Evolutionary conservation across 2,797 vertebrate genomes (phyloP), one percentile per base, ranked within the genome.

Genomic region (Darevskia nairensis): DNA sequence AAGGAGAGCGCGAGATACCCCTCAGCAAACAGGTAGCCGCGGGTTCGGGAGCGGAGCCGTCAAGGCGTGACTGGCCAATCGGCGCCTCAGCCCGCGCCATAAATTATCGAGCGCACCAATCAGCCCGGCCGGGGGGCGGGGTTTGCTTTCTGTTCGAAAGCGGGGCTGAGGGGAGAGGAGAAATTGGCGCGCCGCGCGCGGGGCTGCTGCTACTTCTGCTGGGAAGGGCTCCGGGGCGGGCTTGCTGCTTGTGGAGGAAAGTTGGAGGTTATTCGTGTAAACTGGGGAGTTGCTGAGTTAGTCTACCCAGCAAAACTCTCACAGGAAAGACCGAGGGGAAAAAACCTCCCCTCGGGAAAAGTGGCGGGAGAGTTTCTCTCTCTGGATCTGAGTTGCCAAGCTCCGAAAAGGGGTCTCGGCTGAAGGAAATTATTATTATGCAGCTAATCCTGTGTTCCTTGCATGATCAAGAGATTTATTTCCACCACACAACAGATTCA

Each of bases 91-190:
- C 90, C 94, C 88, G 91, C 80, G 61, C 86, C 93, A 95, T 95
- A 94, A 94, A 96, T 96, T 96, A 95, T 91, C 93, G 91, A 82
- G 59, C 10, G 68, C 84, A 71, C 97, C 94, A 97, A 97, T 96
- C 96, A 88, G 61, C 3, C 80, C 41, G n/a, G n/a, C n/a, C n/a
- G n/a, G n/a, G n/a, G n/a, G n/a, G n/a, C n/a, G n/a, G n/a, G n/a
- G n/a, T n/a, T n/a, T n/a, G n/a, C n/a, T n/a, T n/a, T n/a, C n/a
- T n/a, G n/a, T n/a, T n/a, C n/a, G n/a, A n/a, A n/a, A 39, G 82
- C 50, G 50, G 50, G 50, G 50, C 50, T 68, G 21, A n/a, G n/a
- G n/a, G n/a, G n/a, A n/a, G n/a, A n/a, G n/a, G n/a, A n/a, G n/a
- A n/a, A n/a, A n/a, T n/a, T n/a, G n/a, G n/a, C n/a, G n/a, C n/a